These are phyloP conservation scores for Anoplius nigerrimus DNA, from an alignment of 2,888 invertebrate species.

Conservation along the genomic window DNA sequence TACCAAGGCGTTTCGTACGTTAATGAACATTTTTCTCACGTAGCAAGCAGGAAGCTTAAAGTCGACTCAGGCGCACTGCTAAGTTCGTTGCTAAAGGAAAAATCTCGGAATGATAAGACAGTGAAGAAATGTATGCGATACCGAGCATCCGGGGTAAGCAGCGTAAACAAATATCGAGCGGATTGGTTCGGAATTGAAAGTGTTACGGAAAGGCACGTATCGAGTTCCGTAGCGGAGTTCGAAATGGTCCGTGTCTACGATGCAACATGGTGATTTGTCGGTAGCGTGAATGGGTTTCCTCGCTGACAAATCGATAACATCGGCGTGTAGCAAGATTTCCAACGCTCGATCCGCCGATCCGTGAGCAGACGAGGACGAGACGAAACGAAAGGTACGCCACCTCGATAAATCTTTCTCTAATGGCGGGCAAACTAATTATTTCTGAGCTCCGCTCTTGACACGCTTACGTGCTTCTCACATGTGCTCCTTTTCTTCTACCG, in stretches of 20 bases:
- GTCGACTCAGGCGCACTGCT: too few species aligned
- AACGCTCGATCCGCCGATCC: constrained; percentile 13
- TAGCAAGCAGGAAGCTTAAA: too few species aligned
- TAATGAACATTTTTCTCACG: too few species aligned
- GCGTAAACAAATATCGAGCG: too few species aligned
- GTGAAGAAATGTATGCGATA: too few species aligned
- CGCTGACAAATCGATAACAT: constrained; percentile 34
- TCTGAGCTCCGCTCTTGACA: constrained; percentile 40
- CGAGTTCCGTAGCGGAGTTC: background rate
- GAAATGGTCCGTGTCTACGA: constrained; percentile 15
- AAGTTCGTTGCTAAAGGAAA: too few species aligned
- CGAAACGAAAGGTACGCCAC: constrained; percentile 13
- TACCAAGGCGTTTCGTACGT: too few species aligned
- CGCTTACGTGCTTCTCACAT: constrained; percentile 21
- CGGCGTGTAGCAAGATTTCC: constrained; percentile 25
- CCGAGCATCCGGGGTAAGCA: too few species aligned
- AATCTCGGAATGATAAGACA: too few species aligned
- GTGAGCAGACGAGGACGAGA: constrained; percentile 11
- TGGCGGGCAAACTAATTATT: constrained; percentile 49
- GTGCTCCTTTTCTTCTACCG: background rate
- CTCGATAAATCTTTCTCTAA: constrained; percentile 46
- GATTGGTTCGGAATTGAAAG: too few species aligned
- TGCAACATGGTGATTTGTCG: constrained; percentile 26
- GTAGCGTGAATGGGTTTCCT: constrained; percentile 13
- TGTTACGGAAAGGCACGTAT: too few species aligned